Evolutionary conservation across 1,140 invertebrate genomes (phyloP).

Genomic region (Drosophila bipectinata): DNA sequence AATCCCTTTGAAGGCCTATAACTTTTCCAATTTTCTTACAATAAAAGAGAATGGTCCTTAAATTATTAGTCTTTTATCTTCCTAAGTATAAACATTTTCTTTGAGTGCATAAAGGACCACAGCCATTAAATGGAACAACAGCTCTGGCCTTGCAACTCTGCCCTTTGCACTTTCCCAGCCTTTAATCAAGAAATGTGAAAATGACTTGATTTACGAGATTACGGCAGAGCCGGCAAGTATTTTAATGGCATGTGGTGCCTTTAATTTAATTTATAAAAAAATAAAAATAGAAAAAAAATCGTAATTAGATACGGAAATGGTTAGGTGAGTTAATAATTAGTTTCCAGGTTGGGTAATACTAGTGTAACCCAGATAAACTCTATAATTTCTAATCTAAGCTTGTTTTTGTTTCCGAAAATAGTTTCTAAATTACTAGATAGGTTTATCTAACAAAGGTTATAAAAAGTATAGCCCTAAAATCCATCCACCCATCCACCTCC

Average conservation of each 20-base stretch:
- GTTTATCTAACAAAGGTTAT: background rate
- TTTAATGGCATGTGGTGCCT: too few relatives aligned
- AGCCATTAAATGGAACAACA: background rate
- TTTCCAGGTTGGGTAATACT: too few relatives aligned
- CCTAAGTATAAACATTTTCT: background rate
- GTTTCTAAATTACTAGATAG: background rate
- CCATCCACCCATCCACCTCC: background rate
- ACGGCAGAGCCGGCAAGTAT: too few relatives aligned
- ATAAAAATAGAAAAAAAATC: background rate
- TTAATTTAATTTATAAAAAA: background rate
- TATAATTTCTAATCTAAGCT: too few relatives aligned
- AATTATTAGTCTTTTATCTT: too few relatives aligned
- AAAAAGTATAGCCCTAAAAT: background rate
- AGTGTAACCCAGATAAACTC: background rate
- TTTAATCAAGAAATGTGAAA: background rate
- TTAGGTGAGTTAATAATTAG: background rate
- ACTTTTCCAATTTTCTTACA: too few relatives aligned
- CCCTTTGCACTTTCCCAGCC: background rate
- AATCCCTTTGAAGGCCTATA: too few relatives aligned
- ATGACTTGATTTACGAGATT: too few relatives aligned
- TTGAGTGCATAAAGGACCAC: background rate
- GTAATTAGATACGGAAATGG: background rate
- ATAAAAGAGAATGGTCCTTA: too few relatives aligned
- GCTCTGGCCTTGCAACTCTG: background rate
- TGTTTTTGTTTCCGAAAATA: background rate